Evolutionary conservation across 2,888 invertebrate genomes (phyloP).

Genomic region (Hymenopus coronatus): DNA sequence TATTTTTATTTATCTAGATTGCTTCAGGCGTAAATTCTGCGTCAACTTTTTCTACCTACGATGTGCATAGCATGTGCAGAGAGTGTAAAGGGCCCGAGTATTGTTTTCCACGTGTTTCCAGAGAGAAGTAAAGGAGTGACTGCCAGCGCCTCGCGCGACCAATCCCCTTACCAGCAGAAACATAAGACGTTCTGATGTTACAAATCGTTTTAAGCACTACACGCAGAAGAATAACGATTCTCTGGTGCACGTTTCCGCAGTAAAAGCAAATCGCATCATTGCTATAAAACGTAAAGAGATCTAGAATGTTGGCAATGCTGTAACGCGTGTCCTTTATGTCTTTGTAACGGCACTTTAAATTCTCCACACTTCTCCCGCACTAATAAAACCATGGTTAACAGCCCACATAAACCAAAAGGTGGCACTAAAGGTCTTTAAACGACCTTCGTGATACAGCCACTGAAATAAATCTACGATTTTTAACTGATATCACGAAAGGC

Average conservation of each 20-base stretch:
- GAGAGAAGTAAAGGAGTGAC: not conserved
- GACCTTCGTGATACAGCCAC: not conserved
- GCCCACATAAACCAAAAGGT: too few species aligned
- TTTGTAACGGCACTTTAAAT: not conserved
- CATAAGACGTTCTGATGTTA: not conserved
- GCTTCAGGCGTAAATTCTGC: too few species aligned
- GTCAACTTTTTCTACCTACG: too few species aligned
- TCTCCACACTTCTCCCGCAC: not conserved
- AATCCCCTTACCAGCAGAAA: not conserved
- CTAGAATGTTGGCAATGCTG: not conserved
- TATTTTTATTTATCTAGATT: too few species aligned
- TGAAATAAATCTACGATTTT: not conserved
- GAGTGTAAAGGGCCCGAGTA: too few species aligned
- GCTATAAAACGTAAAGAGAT: not conserved
- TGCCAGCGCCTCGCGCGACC: too few species aligned
- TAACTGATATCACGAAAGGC: not conserved
- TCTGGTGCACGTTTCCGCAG: not conserved
- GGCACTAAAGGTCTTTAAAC: not conserved
- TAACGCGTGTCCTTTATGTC: not conserved
- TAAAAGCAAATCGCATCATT: not conserved
- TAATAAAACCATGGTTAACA: not conserved
- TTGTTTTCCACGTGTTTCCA: not conserved
- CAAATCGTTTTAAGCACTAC: not conserved
- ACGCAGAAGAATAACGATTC: not conserved
- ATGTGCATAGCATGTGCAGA: too few species aligned